A percentile compares a stretch with the other conserved stretches of the same genome.
phyloP scores from a whole-genome alignment of 35 echinoderm and acorn worm species.

The Ptychodera flava region DNA sequence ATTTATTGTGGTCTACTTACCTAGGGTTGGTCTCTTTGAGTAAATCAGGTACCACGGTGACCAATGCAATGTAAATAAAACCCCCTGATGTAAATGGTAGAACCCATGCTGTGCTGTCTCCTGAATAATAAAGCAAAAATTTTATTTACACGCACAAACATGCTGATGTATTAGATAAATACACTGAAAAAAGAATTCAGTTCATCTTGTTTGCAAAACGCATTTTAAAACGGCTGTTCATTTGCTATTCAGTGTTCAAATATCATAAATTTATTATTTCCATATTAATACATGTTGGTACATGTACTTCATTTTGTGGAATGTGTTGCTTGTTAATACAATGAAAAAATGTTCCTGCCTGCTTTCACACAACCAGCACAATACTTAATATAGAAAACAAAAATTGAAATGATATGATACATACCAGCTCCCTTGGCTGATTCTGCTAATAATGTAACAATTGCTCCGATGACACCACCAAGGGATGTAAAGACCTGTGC shows the following conservation, averaged over 20 bases:
- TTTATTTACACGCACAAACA: conserved; percentile 3
- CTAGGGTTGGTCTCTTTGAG: conserved; percentile 58
- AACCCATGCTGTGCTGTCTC: conserved; percentile 83
- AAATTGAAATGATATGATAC: not conserved
- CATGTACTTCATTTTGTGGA: no score
- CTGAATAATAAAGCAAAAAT: conserved; percentile 32
- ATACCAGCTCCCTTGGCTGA: conserved; percentile 81
- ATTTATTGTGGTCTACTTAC: conserved; percentile 36
- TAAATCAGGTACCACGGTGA: conserved; percentile 74
- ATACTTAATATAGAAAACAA: not conserved
- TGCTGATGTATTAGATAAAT: not conserved
- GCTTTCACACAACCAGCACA: no score
- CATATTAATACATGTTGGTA: no score
- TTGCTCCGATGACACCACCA: conserved; percentile 71
- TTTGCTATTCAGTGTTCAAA: no score
- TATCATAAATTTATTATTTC: no score
- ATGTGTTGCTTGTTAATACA: no score
- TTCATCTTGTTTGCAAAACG: no score
- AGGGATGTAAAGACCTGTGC: conserved; percentile 63
- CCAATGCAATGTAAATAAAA: conserved; percentile 85
- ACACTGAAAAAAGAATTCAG: no score
- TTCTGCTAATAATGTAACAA: conserved; percentile 69
- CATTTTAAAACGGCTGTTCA: no score
- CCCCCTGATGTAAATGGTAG: conserved; percentile 99
- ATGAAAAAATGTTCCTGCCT: no score